Evolutionary conservation across 1,140 invertebrate species (phyloP).

Genomic region (Oryzaephilus surinamensis): DNA sequence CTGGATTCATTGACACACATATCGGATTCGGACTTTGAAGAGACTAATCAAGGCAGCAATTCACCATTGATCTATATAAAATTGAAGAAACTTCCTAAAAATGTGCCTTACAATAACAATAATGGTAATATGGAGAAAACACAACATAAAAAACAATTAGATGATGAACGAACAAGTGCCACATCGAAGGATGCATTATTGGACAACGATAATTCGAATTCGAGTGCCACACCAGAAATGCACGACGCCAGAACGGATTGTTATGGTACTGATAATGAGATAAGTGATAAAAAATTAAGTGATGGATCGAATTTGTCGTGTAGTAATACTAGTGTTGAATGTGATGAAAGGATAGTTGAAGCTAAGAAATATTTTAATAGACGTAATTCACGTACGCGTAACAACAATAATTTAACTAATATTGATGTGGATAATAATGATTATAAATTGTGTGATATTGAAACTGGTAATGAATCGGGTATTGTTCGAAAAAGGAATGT

Average conservation of each 20-base stretch:
- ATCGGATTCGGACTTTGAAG: constrained; percentile 42
- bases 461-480: constrained; percentile 8
- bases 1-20: constrained; percentile 40
- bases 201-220: constrained; percentile 43
- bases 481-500: constrained; percentile 21
- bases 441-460: too few relatives aligned
- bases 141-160: constrained; percentile 15
- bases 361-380: too few relatives aligned
- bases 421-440: constrained; percentile 3
- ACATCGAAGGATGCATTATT: constrained; percentile 53
- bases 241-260: constrained; percentile 32
- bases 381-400: constrained; percentile 3
- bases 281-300: constrained; percentile 30
- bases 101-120: constrained; percentile 10
- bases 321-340: constrained; percentile 30
- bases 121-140: constrained; percentile 4
- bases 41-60: constrained; percentile 34
- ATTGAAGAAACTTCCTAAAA: constrained; percentile 18
- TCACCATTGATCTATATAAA: constrained; percentile 22
- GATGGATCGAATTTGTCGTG: constrained; percentile 27
- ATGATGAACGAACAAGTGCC: constrained; percentile 46
- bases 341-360: constrained; percentile 10
- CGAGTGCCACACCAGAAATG: constrained; percentile 44
- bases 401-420: constrained; percentile 4
- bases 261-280: constrained; percentile 2